phyloP scores from a whole-genome alignment of 2,797 vertebrate species.

The Fistularia commersonii region DNA sequence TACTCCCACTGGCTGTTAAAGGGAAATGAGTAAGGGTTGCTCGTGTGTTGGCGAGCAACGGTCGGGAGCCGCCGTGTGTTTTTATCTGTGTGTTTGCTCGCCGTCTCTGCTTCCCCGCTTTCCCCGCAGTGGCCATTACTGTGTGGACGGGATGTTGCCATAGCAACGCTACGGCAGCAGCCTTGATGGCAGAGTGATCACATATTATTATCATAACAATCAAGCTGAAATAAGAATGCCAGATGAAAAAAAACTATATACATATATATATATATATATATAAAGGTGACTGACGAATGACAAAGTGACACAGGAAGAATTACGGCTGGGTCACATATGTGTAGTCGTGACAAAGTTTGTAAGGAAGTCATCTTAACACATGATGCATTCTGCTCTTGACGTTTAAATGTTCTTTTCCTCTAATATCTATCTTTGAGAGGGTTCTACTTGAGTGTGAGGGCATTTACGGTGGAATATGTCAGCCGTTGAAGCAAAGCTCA shows the following conservation, averaged over 20 bases:
- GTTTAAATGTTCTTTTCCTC: no score
- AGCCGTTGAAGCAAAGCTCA: no score
- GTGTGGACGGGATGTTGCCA: conserved; percentile 60
- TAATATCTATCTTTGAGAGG: no score
- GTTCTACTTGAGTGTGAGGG: no score
- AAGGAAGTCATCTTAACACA: no score
- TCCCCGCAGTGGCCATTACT: conserved; percentile 52
- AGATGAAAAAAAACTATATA: conserved; percentile 6
- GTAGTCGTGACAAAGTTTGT: no score
- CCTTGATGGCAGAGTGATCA: conserved; percentile 65
- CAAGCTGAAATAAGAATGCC: conserved; percentile 17
- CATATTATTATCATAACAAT: conserved; percentile 50
- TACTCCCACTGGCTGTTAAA: conserved; percentile 58
- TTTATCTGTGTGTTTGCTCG: conserved; percentile 10
- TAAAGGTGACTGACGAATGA: no score
- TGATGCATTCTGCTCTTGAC: no score
- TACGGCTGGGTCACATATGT: no score
- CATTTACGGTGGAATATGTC: no score
- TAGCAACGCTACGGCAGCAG: conserved; percentile 66
- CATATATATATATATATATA: no score
- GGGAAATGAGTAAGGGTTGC: conserved; percentile 54
- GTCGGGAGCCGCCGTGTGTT: conserved; percentile 15
- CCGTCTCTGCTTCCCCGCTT: conserved; percentile 30
- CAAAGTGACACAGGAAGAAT: no score
- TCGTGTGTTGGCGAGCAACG: conserved; percentile 21